A percentile compares a stretch with the other conserved stretches of the same genome.
These are phyloP conservation scores for Leptinotarsa defecta DNA, from an alignment of 1,140 invertebrate species.

Conservation along the genomic window DNA sequence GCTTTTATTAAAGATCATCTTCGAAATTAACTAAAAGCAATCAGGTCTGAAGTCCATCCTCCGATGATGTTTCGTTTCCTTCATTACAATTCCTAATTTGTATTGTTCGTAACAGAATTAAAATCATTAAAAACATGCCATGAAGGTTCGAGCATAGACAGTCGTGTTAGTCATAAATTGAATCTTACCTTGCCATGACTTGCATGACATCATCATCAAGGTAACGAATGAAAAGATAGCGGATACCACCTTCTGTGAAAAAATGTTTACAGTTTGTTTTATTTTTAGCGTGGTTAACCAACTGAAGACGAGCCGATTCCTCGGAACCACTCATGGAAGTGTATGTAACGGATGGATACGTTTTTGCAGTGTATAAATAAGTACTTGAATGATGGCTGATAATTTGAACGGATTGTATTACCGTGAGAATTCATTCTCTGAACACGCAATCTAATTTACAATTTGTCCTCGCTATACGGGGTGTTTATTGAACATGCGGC, in stretches of 20 bases:
- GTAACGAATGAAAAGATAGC: constrained; percentile 6
- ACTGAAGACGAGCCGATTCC: not conserved
- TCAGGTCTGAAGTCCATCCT: not conserved
- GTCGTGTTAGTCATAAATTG: constrained; percentile 9
- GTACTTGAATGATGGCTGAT: not conserved
- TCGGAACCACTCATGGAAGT: not conserved
- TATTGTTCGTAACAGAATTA: not conserved
- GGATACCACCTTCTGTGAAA: not conserved
- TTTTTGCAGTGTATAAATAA: not conserved
- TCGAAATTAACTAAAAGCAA: not conserved
- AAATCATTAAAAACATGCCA: not conserved
- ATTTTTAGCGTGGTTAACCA: constrained; percentile 5
- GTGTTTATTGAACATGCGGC: too few species aligned
- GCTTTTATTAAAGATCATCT: not conserved
- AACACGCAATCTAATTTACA: too few species aligned
- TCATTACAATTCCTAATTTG: not conserved
- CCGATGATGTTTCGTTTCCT: not conserved
- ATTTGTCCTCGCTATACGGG: not conserved
- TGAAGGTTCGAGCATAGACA: not conserved
- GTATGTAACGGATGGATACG: not conserved
- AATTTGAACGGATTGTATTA: not conserved
- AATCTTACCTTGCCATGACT: constrained; percentile 7
- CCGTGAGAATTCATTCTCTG: not conserved
- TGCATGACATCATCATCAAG: constrained; percentile 16
- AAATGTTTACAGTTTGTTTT: constrained; percentile 5